These are phyloP conservation scores for Chloroceryle inda DNA, from an alignment of 2,797 vertebrate genomes.

Conservation along the genomic window DNA sequence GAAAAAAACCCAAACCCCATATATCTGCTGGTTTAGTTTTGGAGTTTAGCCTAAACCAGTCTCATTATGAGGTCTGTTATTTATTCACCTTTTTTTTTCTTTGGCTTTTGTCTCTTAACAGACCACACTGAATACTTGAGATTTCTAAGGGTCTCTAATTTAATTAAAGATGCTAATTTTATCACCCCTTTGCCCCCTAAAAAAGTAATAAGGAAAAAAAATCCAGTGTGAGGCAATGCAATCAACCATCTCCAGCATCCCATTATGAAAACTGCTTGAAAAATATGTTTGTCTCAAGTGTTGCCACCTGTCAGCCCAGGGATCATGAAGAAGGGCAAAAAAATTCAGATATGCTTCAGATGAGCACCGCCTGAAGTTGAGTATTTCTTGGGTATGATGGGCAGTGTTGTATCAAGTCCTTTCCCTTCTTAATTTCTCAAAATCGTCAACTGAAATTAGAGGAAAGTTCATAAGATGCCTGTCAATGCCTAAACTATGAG, in stretches of 20 bases:
- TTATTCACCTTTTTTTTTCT: constrained; percentile 52
- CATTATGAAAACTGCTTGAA: constrained; percentile 47
- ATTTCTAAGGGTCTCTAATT: not conserved
- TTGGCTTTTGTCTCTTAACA: not conserved
- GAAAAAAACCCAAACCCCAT: constrained; percentile 23
- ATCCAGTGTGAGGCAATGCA: not conserved
- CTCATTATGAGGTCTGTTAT: constrained; percentile 42
- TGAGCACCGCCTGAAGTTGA: not conserved
- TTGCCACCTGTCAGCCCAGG: not conserved
- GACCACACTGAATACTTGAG: not conserved
- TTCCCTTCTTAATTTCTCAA: not conserved
- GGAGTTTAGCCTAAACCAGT: constrained; percentile 44
- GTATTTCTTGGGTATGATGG: not conserved
- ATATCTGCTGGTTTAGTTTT: constrained; percentile 3
- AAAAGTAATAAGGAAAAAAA: not conserved
- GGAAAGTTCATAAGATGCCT: not conserved
- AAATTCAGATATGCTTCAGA: not conserved
- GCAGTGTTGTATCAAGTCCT: not conserved
- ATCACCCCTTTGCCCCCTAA: not conserved
- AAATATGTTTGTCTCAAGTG: constrained; percentile 61
- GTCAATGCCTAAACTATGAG: not conserved
- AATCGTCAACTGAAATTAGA: not conserved
- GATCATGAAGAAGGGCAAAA: not conserved
- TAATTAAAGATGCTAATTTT: not conserved
- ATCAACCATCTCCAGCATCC: not conserved